Conservation (phyloP, 2,888 invertebrate species). For the Athetis lepigone region DNA sequence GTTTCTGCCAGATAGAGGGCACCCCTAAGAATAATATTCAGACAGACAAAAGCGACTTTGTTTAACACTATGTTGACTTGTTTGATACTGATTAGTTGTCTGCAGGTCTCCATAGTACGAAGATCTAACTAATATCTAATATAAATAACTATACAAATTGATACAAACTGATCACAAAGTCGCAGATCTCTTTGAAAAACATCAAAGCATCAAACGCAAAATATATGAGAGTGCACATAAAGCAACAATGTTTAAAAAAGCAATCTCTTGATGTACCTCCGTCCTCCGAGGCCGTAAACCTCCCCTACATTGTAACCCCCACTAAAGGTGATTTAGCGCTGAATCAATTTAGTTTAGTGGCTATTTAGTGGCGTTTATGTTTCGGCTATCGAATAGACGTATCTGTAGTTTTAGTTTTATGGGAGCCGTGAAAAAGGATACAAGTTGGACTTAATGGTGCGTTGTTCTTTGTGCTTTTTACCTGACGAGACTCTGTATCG, state of each 20-base stretch:
- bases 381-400: conserved; percentile 8
- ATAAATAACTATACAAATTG: too few relatives aligned
- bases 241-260: conserved; percentile 37
- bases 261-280: conserved; percentile 50
- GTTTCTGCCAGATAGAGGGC: too few relatives aligned
- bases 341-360: conserved; percentile 41
- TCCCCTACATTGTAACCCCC: conserved; percentile 14
- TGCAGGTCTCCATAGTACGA: too few relatives aligned
- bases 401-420: not conserved
- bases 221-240: conserved; percentile 7
- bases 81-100: too few relatives aligned
- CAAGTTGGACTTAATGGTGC: too few relatives aligned
- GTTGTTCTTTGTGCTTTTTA: too few relatives aligned
- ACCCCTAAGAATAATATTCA: too few relatives aligned
- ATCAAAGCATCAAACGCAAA: not conserved
- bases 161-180: not conserved
- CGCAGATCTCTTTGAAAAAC: not conserved
- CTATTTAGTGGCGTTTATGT: conserved; percentile 11
- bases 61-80: too few relatives aligned
- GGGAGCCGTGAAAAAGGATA: too few relatives aligned
- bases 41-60: too few relatives aligned
- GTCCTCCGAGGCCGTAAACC: conserved; percentile 25
- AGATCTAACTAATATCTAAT: too few relatives aligned
- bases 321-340: conserved; percentile 7
- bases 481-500: too few relatives aligned